Conservation (phyloP, 2,888 invertebrate genomes). For the Callyntrura sp. region DNA sequence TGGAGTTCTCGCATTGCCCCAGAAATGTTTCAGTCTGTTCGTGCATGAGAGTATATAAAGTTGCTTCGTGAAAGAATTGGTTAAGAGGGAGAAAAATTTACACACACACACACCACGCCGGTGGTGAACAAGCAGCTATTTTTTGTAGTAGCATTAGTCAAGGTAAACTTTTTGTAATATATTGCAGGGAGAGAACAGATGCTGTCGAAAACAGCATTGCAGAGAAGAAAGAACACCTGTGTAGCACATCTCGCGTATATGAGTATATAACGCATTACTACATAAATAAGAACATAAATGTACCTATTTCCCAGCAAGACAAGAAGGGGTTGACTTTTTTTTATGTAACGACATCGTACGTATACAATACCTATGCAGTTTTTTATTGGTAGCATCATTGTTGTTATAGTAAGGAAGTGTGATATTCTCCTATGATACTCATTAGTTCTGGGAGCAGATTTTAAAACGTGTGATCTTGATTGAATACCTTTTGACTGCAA, state of each 20-base stretch:
- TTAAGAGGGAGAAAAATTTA: neutral
- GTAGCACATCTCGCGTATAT: too few relatives aligned
- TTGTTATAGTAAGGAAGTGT: slow-evolving; percentile 40
- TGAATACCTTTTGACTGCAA: slow-evolving; percentile 18
- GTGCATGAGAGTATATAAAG: neutral
- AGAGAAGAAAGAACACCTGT: slow-evolving; percentile 44
- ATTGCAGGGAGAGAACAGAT: slow-evolving; percentile 35
- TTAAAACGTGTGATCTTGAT: slow-evolving; percentile 65
- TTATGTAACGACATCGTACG: neutral
- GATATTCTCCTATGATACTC: slow-evolving; percentile 62
- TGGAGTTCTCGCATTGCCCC: neutral
- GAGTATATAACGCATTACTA: too few relatives aligned
- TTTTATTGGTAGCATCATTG: slow-evolving; percentile 12
- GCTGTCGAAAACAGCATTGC: slow-evolving; percentile 41
- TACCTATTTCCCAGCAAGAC: too few relatives aligned
- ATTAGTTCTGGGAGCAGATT: slow-evolving; percentile 79
- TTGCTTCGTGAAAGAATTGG: neutral
- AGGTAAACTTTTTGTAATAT: slow-evolving; percentile 28
- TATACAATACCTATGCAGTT: neutral
- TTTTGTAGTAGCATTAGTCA: slow-evolving; percentile 11
- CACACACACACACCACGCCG: neutral
- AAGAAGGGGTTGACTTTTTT: too few relatives aligned
- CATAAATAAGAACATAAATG: too few relatives aligned
- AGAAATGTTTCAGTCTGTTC: too few relatives aligned
- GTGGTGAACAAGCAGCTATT: slow-evolving; percentile 16